phyloP scores from a whole-genome alignment of 2,113 vertebrate species.

The Hystrix cristata region DNA sequence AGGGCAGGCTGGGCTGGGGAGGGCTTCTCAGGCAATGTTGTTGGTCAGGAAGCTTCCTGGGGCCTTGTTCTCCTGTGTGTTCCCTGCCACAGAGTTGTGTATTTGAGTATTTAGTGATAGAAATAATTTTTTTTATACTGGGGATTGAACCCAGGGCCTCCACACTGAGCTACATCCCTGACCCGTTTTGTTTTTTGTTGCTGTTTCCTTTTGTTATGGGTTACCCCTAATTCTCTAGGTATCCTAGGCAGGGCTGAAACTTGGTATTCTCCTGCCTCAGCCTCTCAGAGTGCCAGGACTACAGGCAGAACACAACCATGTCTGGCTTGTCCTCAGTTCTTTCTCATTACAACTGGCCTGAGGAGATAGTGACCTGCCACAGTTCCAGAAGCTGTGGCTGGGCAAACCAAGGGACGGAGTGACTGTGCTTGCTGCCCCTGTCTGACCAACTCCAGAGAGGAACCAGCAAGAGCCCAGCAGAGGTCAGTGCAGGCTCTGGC shows the following conservation, averaged over 20 bases:
- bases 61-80: background rate
- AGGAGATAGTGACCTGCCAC: background rate
- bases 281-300: background rate
- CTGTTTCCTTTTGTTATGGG: background rate
- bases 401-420: background rate
- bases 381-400: background rate
- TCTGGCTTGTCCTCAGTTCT: background rate
- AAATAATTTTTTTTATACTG: background rate
- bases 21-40: background rate
- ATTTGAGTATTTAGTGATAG: background rate
- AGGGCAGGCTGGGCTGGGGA: background rate
- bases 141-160: background rate
- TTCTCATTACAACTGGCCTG: background rate
- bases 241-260: background rate
- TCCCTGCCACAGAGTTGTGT: background rate
- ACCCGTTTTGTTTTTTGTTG: background rate
- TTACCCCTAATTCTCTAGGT: background rate
- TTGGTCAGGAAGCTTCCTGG: background rate
- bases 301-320: background rate
- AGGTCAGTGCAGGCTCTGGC: background rate
- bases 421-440: background rate
- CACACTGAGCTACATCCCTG: background rate
- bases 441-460: background rate
- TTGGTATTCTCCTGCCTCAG: background rate
- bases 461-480: background rate